phyloP scores from a whole-genome alignment of 2,888 invertebrate species.

The Lathronympha strigana region DNA sequence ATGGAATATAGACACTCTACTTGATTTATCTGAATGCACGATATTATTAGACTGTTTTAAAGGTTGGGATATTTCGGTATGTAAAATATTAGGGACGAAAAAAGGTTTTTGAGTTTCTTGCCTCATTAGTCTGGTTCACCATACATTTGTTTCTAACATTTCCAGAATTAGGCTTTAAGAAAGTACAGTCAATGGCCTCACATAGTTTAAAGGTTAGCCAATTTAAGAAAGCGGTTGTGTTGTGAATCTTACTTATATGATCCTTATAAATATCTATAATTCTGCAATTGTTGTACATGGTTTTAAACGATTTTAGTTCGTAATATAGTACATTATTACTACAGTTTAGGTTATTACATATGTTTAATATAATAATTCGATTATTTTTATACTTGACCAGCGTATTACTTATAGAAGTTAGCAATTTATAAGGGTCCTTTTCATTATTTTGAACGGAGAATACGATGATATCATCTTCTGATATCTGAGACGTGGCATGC shows the following conservation, averaged over 20 bases:
- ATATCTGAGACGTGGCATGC: neutral
- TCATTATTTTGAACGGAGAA: constrained; percentile 1
- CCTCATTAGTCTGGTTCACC: neutral
- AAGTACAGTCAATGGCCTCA: neutral
- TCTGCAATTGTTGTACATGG: neutral
- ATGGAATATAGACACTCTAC: no score
- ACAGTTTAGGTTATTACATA: neutral
- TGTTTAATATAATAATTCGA: neutral
- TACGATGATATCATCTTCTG: constrained; percentile 2
- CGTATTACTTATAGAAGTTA: neutral
- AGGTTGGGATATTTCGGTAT: no score
- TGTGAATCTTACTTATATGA: neutral
- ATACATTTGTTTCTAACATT: neutral
- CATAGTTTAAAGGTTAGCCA: neutral
- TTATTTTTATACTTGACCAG: neutral
- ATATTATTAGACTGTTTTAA: no score
- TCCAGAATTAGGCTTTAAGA: neutral
- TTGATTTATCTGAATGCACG: no score
- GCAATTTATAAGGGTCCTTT: neutral
- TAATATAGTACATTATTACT: neutral
- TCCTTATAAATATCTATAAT: neutral
- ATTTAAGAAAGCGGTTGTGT: neutral
- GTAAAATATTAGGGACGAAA: constrained; percentile 3
- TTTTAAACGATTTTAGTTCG: neutral
- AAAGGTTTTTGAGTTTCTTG: neutral